A percentile compares a stretch with the other conserved stretches of the same genome.
phyloP scores from a whole-genome alignment of 2,797 vertebrate species.

The Halcyon smyrnensis region DNA sequence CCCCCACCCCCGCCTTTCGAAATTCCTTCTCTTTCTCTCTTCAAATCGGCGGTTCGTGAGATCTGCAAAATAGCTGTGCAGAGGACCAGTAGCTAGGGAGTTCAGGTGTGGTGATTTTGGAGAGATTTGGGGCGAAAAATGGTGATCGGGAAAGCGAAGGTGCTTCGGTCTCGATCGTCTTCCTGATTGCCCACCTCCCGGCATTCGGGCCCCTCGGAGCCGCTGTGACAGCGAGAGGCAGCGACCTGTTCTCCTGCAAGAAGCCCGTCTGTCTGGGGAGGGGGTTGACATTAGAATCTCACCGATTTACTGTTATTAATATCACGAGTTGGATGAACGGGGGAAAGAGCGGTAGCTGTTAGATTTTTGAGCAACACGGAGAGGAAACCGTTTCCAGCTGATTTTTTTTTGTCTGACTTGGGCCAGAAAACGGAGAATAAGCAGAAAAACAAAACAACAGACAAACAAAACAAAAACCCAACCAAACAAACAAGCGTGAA shows the following conservation, averaged over 20 bases:
- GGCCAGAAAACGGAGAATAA: neutral
- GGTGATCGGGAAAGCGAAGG: neutral
- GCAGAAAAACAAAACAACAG: neutral
- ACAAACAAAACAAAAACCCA: neutral
- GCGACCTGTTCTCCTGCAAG: neutral
- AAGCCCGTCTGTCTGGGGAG: rapidly evolving
- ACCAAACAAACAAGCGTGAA: neutral
- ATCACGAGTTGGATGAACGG: neutral
- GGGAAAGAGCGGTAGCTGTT: neutral
- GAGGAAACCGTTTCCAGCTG: neutral
- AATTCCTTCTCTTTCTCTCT: neutral
- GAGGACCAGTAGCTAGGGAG: neutral
- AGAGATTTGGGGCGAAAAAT: neutral
- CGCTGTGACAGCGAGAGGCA: neutral
- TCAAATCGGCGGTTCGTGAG: neutral
- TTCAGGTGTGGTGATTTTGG: neutral
- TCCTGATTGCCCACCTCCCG: neutral
- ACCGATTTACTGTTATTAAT: neutral
- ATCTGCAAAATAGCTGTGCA: neutral
- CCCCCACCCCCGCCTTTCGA: neutral
- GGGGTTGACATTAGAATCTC: neutral
- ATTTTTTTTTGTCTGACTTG: neutral
- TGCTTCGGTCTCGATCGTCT: neutral
- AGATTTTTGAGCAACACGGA: neutral
- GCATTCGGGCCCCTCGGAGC: neutral